Conservation (phyloP, 37 sponge, comb jelly and placozoan genomes). For the Ianthella basta region DNA sequence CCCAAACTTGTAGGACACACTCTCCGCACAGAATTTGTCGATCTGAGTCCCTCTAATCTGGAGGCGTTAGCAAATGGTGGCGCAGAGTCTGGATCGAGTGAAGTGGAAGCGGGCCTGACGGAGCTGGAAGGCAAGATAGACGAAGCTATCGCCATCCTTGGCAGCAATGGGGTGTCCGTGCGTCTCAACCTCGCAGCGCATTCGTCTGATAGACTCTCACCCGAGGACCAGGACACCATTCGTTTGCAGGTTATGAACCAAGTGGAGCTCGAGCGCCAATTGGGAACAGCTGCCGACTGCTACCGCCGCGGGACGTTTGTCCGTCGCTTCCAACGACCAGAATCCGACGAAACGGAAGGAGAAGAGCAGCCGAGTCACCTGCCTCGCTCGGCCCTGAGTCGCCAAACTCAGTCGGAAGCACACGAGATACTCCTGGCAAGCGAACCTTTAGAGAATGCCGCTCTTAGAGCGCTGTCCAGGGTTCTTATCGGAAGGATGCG, state of each 20-base stretch:
- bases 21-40: too few relatives aligned
- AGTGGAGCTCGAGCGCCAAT: neutral
- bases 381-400: neutral
- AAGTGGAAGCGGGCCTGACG: too few relatives aligned
- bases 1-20: too few relatives aligned
- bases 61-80: too few relatives aligned
- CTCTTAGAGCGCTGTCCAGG: conserved; percentile 57
- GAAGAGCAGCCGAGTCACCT: neutral
- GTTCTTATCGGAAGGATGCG: conserved; percentile 20
- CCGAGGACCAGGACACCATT: neutral
- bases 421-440: neutral
- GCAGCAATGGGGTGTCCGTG: neutral
- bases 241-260: conserved; percentile 7
- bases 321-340: neutral
- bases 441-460: conserved; percentile 56
- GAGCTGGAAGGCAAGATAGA: too few relatives aligned
- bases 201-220: neutral
- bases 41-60: too few relatives aligned
- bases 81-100: too few relatives aligned
- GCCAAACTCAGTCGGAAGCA: neutral
- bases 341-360: neutral
- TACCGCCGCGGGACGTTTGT: neutral
- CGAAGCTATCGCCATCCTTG: neutral
- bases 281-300: neutral
- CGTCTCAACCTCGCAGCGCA: neutral